These are phyloP conservation scores for Microcebus murinus DNA, from an alignment of 2,113 vertebrate genomes.

Conservation along the genomic window DNA sequence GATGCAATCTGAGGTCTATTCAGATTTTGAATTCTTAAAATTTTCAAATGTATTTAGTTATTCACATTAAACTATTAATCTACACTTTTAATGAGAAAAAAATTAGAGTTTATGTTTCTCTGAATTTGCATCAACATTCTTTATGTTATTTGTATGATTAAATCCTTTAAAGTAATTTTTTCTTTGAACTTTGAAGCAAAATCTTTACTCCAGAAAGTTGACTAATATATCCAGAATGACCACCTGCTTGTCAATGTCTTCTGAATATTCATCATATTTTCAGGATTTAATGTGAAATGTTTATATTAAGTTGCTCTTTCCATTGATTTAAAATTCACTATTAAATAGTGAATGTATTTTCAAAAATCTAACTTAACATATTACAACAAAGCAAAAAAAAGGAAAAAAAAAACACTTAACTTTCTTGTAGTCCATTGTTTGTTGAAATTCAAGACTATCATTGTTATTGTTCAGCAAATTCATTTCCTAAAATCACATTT, in stretches of 20 bases:
- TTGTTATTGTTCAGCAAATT: not conserved
- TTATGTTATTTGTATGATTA: slow-evolving; percentile 7
- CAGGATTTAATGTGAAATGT: not conserved
- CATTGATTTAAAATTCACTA: not conserved
- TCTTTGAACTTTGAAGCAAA: not conserved
- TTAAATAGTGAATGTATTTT: not conserved
- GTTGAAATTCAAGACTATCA: not conserved
- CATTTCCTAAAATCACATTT: not conserved
- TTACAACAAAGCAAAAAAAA: not conserved
- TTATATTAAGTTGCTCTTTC: not conserved
- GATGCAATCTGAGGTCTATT: slow-evolving; percentile 1
- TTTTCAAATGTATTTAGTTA: slow-evolving; percentile 35
- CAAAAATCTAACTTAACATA: not conserved
- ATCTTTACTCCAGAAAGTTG: not conserved
- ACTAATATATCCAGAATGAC: not conserved
- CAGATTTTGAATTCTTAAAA: not conserved
- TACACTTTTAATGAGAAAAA: not conserved
- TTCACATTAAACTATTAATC: not conserved
- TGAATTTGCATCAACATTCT: not conserved
- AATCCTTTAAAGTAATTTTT: not conserved
- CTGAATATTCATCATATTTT: not conserved
- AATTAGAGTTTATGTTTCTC: not conserved
- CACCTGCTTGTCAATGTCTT: not conserved
- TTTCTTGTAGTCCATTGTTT: not conserved
- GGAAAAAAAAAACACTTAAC: not conserved